phyloP scores from a whole-genome alignment of 1,140 invertebrate species.

The Cotesia typhae region DNA sequence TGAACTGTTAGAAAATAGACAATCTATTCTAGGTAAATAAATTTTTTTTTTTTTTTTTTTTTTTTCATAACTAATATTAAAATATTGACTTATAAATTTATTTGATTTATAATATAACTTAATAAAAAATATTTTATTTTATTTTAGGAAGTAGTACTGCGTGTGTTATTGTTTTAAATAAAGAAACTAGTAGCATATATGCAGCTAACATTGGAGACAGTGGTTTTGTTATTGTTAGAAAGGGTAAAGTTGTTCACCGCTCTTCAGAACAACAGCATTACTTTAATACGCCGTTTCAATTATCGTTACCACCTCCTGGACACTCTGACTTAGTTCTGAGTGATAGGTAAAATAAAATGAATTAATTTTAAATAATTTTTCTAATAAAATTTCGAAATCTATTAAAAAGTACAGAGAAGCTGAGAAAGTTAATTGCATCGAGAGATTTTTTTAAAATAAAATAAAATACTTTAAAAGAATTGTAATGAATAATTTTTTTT shows the following conservation, averaged over 20 bases:
- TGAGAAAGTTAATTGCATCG: too few relatives aligned
- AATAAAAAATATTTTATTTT: neutral
- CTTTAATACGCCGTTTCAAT: slow-evolving; percentile 98
- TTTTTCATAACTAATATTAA: too few relatives aligned
- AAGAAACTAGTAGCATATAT: slow-evolving; percentile 87
- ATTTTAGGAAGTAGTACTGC: slow-evolving; percentile 92
- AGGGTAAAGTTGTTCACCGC: slow-evolving; percentile 86
- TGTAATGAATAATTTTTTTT: slow-evolving; percentile 21
- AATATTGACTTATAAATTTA: too few relatives aligned
- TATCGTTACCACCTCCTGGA: slow-evolving; percentile 90
- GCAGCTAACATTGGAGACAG: slow-evolving; percentile 99
- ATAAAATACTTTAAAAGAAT: neutral
- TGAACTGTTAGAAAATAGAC: slow-evolving; percentile 91
- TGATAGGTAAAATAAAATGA: slow-evolving; percentile 74
- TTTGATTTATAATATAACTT: too few relatives aligned
- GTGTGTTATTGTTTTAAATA: slow-evolving; percentile 92
- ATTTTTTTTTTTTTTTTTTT: too few relatives aligned
- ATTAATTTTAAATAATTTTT: neutral
- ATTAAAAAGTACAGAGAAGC: too few relatives aligned
- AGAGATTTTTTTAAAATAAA: too few relatives aligned
- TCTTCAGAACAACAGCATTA: slow-evolving; percentile 98
- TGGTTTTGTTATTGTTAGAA: slow-evolving; percentile 91
- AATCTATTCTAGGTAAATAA: slow-evolving; percentile 84
- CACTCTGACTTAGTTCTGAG: slow-evolving; percentile 85
- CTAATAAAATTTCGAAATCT: neutral